Evolutionary conservation across 2,888 invertebrate genomes (phyloP).

Genomic region (Thelaira solivaga): DNA sequence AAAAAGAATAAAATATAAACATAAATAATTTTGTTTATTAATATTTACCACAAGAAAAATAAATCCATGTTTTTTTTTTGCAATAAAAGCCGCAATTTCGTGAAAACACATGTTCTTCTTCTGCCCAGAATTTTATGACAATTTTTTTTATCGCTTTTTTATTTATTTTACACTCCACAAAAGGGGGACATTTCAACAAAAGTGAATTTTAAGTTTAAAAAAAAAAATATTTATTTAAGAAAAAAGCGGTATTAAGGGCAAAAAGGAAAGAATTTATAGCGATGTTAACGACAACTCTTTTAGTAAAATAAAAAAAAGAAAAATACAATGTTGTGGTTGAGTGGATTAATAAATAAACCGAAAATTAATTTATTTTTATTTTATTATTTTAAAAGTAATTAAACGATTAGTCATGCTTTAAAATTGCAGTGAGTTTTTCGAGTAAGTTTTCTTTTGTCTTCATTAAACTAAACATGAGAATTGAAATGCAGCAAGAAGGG

Average conservation of each 20-base stretch:
- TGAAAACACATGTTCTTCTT: constrained; percentile 31
- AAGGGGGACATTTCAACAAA: constrained; percentile 24
- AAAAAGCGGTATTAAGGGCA: neutral
- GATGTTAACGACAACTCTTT: constrained; percentile 7
- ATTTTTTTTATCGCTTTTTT: constrained; percentile 2
- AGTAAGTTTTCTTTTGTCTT: neutral
- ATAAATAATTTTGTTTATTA: constrained; percentile 14
- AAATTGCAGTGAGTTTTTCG: neutral
- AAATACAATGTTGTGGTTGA: neutral
- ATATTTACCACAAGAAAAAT: neutral
- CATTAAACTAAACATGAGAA: neutral
- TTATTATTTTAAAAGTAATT: neutral
- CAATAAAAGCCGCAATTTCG: constrained; percentile 1
- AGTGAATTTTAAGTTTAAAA: constrained; percentile 24
- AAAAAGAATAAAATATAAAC: neutral
- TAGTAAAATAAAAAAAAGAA: neutral
- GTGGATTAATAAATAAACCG: neutral
- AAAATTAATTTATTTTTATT: no score
- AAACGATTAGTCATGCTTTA: constrained; percentile 19
- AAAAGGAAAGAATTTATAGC: neutral
- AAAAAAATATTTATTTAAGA: constrained; percentile 26
- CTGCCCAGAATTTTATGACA: constrained; percentile 22
- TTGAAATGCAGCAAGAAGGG: neutral
- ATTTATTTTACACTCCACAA: constrained; percentile 4
- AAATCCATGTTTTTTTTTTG: neutral